phyloP scores from a whole-genome alignment of 2,113 vertebrate genomes.

The Ophiodon elongatus region DNA sequence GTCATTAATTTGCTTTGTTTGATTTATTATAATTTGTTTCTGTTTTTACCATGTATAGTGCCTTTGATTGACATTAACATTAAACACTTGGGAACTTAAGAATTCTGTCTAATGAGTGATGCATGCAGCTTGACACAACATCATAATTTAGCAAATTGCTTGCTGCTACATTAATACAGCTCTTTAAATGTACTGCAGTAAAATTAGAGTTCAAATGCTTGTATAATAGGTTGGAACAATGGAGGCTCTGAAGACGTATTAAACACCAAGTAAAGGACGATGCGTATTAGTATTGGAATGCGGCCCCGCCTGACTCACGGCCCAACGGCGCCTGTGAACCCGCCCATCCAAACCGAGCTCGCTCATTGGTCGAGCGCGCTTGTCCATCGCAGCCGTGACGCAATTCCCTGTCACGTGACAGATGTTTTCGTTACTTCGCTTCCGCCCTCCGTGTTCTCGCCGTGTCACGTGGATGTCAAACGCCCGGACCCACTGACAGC shows the following conservation, averaged over 20 bases:
- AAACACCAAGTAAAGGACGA: not conserved
- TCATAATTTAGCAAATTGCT: too few species aligned
- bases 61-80: too few species aligned
- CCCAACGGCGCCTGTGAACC: not conserved
- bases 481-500: not conserved
- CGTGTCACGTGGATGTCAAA: conserved; percentile 55
- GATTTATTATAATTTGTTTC: too few species aligned
- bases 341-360: not conserved
- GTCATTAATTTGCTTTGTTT: too few species aligned
- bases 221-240: not conserved
- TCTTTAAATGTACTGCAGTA: not conserved
- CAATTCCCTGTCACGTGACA: conserved; percentile 68
- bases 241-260: not conserved
- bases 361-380: conserved; percentile 39
- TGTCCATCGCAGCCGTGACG: conserved; percentile 31
- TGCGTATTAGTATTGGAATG: conserved; percentile 6
- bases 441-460: conserved; percentile 58
- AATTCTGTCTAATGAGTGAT: not conserved
- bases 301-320: not conserved
- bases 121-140: too few species aligned
- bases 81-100: not conserved
- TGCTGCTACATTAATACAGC: not conserved
- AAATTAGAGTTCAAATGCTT: not conserved
- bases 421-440: conserved; percentile 65
- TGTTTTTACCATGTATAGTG: too few species aligned